A percentile compares a stretch with the other conserved stretches of the same genome.
These are phyloP conservation scores for Euzetes globulus DNA, from an alignment of 2,888 invertebrate genomes.

Conservation along the genomic window DNA sequence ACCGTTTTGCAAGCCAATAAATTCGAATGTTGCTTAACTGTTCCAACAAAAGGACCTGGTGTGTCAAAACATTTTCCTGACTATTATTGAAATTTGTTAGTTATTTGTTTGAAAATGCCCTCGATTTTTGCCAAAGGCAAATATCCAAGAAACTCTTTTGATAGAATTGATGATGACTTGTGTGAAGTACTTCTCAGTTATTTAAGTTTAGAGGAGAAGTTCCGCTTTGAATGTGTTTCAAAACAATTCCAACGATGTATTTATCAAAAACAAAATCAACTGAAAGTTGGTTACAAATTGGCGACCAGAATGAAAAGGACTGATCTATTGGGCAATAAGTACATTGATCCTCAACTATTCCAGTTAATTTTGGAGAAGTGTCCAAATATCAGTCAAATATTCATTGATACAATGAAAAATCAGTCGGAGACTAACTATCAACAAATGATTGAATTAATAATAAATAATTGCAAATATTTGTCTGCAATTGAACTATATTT, in stretches of 20 bases:
- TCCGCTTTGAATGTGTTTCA: not conserved
- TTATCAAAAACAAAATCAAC: not conserved
- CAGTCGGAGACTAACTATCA: not conserved
- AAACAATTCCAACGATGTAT: not conserved
- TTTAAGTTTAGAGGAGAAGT: not conserved
- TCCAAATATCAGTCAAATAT: not conserved
- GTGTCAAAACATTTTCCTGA: too few relatives aligned
- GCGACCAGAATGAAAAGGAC: not conserved
- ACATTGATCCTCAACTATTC: not conserved
- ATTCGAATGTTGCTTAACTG: too few relatives aligned
- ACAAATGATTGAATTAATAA: not conserved
- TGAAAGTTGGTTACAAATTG: not conserved
- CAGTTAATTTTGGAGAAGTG: not conserved
- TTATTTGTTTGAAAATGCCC: too few relatives aligned
- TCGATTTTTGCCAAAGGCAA: too few relatives aligned
- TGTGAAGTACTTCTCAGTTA: not conserved
- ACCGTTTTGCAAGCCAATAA: too few relatives aligned
- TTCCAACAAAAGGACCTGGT: too few relatives aligned
- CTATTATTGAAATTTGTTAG: too few relatives aligned
- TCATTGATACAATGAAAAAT: not conserved
- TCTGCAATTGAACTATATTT: not conserved
- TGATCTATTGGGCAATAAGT: not conserved
- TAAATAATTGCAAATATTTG: not conserved
- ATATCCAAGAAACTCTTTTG: not conserved
- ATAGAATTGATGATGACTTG: not conserved